Percentiles rank a stretch among this genome's conserved stretches.
These are phyloP conservation scores for Agrochola circellaris DNA, from an alignment of 2,888 invertebrate species.

Conservation along the genomic window DNA sequence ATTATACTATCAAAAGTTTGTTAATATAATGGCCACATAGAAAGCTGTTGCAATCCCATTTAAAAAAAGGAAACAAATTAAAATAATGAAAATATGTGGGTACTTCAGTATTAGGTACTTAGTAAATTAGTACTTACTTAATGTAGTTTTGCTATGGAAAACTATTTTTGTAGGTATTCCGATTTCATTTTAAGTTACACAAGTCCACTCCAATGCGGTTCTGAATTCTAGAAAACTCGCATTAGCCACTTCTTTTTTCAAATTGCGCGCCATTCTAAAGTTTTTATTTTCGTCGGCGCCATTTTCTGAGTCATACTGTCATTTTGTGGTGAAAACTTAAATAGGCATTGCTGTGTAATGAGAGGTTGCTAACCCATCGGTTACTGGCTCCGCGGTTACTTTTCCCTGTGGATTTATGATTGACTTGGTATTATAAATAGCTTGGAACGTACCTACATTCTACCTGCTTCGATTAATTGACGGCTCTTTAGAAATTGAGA, in stretches of 20 bases:
- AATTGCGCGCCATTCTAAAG: conserved; percentile 52
- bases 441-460: conserved; percentile 13
- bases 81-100: not conserved
- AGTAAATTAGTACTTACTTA: no score
- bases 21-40: not conserved
- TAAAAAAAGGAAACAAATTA: not conserved
- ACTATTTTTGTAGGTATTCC: not conserved
- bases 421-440: conserved; percentile 48
- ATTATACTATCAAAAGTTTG: not conserved
- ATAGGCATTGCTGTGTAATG: conserved; percentile 49
- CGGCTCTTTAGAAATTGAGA: conserved; percentile 29
- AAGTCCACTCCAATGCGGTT: not conserved
- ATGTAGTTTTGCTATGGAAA: no score
- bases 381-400: conserved; percentile 44
- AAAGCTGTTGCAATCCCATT: not conserved
- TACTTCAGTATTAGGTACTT: not conserved
- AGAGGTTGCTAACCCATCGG: conserved; percentile 50
- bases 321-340: conserved; percentile 67
- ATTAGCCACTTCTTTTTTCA: conserved; percentile 39
- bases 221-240: conserved; percentile 30
- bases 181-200: not conserved
- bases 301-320: conserved; percentile 61
- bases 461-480: conserved; percentile 13
- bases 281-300: conserved; percentile 48
- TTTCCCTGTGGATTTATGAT: conserved; percentile 61